Conservation (phyloP, 2,888 invertebrate genomes). For the Zeuzera pyrina region DNA sequence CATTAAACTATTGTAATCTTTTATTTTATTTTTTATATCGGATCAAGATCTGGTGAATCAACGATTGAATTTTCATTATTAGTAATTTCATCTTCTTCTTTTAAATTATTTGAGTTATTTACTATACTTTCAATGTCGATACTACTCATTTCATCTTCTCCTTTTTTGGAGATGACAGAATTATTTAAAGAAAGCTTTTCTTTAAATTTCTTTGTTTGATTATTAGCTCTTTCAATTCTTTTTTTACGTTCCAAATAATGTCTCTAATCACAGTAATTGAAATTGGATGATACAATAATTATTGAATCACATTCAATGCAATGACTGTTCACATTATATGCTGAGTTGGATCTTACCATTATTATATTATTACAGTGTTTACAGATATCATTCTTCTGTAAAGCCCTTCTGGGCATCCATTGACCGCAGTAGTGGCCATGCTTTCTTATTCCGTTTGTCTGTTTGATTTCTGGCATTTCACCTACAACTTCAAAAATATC, state of each 20-base stretch:
- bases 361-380: conserved; percentile 1
- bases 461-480: no score
- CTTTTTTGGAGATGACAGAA: neutral
- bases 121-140: neutral
- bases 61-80: no score
- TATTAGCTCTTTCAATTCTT: conserved; percentile 2
- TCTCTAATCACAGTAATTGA: conserved; percentile 2
- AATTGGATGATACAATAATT: conserved; percentile 2
- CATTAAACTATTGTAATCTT: no score
- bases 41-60: no score
- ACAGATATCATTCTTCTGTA: conserved; percentile 2
- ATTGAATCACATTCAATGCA: conserved; percentile 4
- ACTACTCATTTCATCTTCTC: neutral
- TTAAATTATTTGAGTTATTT: neutral
- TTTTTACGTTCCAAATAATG: conserved; percentile 2
- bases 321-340: conserved; percentile 1
- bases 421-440: conserved; percentile 1
- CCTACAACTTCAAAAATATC: no score
- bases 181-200: neutral
- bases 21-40: no score
- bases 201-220: conserved; percentile 1
- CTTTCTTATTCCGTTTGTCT: conserved; percentile 1
- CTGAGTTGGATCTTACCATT: neutral
- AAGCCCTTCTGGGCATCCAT: conserved; percentile 1
- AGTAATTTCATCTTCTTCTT: no score